Base-by-base conservation (phyloP, 2,888 invertebrate genomes). In the Argyra leucocephala region DNA sequence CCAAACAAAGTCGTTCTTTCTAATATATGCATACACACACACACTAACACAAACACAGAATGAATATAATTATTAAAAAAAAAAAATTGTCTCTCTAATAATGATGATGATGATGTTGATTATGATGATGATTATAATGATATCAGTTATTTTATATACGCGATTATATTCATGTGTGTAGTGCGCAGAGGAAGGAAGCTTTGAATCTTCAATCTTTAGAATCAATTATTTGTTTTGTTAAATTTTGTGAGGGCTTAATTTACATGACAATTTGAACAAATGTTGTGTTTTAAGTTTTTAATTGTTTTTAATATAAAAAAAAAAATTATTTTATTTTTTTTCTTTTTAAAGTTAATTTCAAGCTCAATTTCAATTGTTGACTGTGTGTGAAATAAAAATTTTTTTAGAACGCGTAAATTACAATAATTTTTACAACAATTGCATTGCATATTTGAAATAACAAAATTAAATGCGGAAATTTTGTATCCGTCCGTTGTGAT, bases 291-390 rank as follows among this genome's bases (percentile, higher is more conserved):
- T n/a, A 48, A 18, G 7, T 48, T n/a, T 48, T 48, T 48, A 18
- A 48, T 48, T 48, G 15, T 48, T 48, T n/a, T 48, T 18, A 48
- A 18, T 48, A 5, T 18, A 48, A 31, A 6, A 10, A 48, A 9
- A 48, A 5, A 18, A 48, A 48, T 48, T 31, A 10, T 31, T 31
- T 31, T 31, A 12, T 31, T 31, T 31, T 31, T 31, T 10, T 31
- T 31, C 12, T 31, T 18, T 48, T 48, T 18, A 48, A 48, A 48
- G 48, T 48, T 48, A 15, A 48, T 48, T 48, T 48, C 48, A 48
- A 48, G 48, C 48, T 48, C 48, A 48, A 48, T 48, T 48, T 48
- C 48, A 48, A 48, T 48, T 31, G 31, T 48, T 48, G n/a, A n/a
- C 18, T 18, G 48, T 48, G 31, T 31, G 48, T 48, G 48, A 48